A percentile compares a stretch with the other conserved stretches of the same genome.
phyloP scores from a whole-genome alignment of 2,113 vertebrate genomes.

The Sclerurus mexicanus region DNA sequence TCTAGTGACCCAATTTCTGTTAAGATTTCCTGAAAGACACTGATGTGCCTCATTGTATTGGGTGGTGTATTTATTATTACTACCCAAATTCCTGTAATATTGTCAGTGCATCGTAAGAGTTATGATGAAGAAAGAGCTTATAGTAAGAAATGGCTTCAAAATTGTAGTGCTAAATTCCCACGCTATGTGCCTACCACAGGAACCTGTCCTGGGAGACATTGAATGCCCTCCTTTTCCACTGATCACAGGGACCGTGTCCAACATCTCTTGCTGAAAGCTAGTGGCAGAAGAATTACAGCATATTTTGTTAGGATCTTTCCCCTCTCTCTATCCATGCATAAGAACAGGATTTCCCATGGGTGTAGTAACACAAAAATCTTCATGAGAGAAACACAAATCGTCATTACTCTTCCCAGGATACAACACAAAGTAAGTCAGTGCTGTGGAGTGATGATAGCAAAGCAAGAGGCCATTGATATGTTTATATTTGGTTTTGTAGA shows the following conservation, averaged over 20 bases:
- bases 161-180: background rate
- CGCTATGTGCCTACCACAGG: accelerated
- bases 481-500: background rate
- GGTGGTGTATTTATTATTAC: background rate
- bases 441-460: background rate
- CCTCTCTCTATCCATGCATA: background rate
- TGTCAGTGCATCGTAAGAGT: background rate
- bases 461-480: background rate
- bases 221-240: background rate
- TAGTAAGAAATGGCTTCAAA: background rate
- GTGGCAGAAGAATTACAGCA: background rate
- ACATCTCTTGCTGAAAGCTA: background rate
- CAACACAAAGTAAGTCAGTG: background rate
- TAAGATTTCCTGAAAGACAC: background rate
- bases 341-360: background rate
- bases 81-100: background rate
- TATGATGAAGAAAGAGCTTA: background rate
- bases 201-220: background rate
- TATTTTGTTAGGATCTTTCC: background rate
- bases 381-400: accelerated
- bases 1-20: background rate
- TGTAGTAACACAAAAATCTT: background rate
- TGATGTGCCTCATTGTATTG: background rate
- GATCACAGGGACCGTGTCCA: background rate
- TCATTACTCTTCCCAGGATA: background rate